A percentile compares a stretch with the other conserved stretches of the same genome.
These are phyloP conservation scores for Caloenas nicobarica DNA, from an alignment of 2,113 vertebrate species.

Conservation along the genomic window DNA sequence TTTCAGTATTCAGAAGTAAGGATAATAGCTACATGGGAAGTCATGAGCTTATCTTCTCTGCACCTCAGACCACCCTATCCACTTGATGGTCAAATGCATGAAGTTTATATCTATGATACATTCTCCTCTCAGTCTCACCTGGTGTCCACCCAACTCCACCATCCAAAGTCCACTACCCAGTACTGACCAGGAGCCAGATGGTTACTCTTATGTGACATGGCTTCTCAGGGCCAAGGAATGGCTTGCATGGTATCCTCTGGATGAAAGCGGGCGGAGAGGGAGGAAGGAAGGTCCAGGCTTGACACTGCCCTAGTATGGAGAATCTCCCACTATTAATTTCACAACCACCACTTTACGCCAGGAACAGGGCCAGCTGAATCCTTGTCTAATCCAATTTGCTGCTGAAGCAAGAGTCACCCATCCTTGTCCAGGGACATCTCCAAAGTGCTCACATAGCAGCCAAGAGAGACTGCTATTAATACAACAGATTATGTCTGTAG, in stretches of 20 bases:
- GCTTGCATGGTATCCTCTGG: neutral
- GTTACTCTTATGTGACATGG: neutral
- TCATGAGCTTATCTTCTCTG: neutral
- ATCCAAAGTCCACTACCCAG: neutral
- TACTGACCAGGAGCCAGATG: neutral
- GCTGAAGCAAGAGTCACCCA: neutral
- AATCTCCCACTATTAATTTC: neutral
- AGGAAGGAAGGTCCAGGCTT: neutral
- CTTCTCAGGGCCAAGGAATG: neutral
- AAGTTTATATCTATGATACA: neutral
- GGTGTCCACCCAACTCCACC: neutral
- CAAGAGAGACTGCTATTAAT: neutral
- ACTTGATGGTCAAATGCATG: neutral
- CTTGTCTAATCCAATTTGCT: neutral
- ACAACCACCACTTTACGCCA: neutral
- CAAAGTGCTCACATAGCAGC: neutral
- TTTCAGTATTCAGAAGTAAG: neutral
- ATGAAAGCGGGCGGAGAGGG: neutral
- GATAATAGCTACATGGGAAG: neutral
- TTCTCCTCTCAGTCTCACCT: neutral
- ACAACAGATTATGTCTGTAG: neutral
- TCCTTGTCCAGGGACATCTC: neutral
- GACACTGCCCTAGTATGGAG: neutral
- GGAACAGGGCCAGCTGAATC: neutral
- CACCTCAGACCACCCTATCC: neutral